Evolutionary conservation across 2,113 vertebrate genomes (phyloP), one percentile per base, ranked within the genome.

Genomic region (Emydura subglobosa): DNA sequence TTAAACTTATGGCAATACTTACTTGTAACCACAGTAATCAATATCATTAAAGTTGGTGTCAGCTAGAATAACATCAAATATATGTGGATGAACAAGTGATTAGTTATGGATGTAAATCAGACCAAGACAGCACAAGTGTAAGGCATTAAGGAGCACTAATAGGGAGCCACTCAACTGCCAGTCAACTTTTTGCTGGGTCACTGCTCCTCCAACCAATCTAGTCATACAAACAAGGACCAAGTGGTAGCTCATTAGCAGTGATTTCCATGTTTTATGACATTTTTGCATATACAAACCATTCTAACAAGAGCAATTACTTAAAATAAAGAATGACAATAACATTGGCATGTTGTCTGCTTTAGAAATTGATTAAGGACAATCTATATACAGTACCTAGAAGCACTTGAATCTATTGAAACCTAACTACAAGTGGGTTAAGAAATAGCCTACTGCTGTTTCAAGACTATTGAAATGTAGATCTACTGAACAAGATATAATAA

Each of bases 21-120:
- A 89, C 94, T 97, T 95, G 94, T 88, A 97, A 97, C 85, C 82
- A 94, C 85, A 94, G 88, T 87, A 95, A 98, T 98, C 96, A 91
- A 92, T 97, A 96, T 78, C 88, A 97, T 95, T 95, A 96, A 90
- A 98, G 83, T 50, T 79, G 61, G 24, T 97, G 92, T 95, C 95
- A 94, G 89, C 53, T 94, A 72, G 14, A 78, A 94, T 94, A 97
- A 91, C 93, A 95, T 80, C 82, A 96, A 97, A 97, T 95, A 44
- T 84, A 96, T 92, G 80, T 94, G 50, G 61, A 88, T 90, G 92
- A 98, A 96, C 55, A 96, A 96, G 80, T 89, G 57, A 96, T 95
- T 96, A 94, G 79, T 83, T 97, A 76, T 14, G 25, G 87, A 59
- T 79, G 31, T 91, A 97, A 95, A 94, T 95, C 79, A 93, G 44